Conservation (phyloP, 2,113 vertebrate genomes). For the Zosterops pallidus region DNA sequence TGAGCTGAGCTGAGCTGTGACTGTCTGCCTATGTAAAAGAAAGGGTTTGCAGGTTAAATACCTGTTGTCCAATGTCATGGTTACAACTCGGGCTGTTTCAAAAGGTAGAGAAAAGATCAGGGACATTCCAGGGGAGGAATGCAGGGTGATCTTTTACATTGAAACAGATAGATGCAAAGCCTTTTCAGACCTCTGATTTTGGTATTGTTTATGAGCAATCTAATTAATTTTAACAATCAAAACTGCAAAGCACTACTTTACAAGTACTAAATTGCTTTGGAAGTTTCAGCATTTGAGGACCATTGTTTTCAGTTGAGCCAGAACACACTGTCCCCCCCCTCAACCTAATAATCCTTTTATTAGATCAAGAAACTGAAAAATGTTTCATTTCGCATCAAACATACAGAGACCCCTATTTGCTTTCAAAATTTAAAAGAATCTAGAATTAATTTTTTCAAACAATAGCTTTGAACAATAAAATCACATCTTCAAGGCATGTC, state of each 20-base stretch:
- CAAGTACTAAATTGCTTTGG: background rate
- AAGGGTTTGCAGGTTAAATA: background rate
- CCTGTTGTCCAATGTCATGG: background rate
- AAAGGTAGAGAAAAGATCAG: background rate
- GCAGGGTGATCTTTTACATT: background rate
- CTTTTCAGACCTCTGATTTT: background rate
- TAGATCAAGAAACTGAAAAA: background rate
- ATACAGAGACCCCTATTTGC: background rate
- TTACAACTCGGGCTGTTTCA: background rate
- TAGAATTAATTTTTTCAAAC: background rate
- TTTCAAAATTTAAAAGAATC: background rate
- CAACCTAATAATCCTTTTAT: background rate
- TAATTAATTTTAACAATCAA: background rate
- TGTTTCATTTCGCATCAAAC: background rate
- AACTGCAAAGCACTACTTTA: background rate
- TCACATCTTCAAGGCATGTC: background rate
- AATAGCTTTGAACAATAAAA: background rate
- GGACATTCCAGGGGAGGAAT: background rate
- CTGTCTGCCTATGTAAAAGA: background rate
- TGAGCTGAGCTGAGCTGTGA: background rate
- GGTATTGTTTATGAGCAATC: background rate
- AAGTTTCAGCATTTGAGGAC: background rate
- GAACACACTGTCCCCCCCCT: fast-evolving
- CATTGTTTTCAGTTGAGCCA: background rate
- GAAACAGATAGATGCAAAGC: background rate